phyloP scores from a whole-genome alignment of 2,888 invertebrate genomes.

The Chesias legatella region DNA sequence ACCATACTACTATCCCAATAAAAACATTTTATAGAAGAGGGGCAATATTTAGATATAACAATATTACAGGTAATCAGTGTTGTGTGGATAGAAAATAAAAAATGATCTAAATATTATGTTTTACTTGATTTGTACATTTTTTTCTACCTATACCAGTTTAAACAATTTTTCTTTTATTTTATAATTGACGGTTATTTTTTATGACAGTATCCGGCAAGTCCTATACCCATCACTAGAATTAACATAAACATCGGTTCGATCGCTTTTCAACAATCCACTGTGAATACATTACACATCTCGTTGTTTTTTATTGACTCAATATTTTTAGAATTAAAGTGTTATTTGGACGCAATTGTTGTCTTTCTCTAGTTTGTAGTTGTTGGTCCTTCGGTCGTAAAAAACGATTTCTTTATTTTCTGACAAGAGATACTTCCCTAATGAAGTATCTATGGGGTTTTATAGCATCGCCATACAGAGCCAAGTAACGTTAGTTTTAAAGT shows the following conservation, averaged over 20 bases:
- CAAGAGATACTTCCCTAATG: constrained; percentile 44
- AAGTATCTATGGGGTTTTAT: constrained; percentile 31
- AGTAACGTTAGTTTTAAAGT: constrained; percentile 12
- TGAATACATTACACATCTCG: constrained; percentile 63
- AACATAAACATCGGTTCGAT: constrained; percentile 71
- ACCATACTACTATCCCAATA: too few relatives aligned
- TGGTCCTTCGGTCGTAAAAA: constrained; percentile 53
- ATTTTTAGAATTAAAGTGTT: constrained; percentile 68
- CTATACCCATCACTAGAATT: constrained; percentile 41
- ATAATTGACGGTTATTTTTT: too few relatives aligned
- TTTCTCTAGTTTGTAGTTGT: constrained; percentile 30
- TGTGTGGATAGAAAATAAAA: too few relatives aligned
- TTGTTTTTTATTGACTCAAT: constrained; percentile 68
- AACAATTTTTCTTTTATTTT: too few relatives aligned
- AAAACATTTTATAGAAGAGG: too few relatives aligned
- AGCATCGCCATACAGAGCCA: constrained; percentile 30
- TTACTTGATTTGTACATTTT: too few relatives aligned
- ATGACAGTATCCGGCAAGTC: background rate
- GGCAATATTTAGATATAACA: too few relatives aligned
- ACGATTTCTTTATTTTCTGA: constrained; percentile 56
- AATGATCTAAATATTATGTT: too few relatives aligned
- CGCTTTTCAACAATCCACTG: constrained; percentile 54
- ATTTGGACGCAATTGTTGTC: constrained; percentile 10
- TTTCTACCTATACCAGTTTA: too few relatives aligned
- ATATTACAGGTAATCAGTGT: too few relatives aligned